Evolutionary conservation across 2,888 invertebrate species (phyloP).

Genomic region (Archaeoteleia sp.): DNA sequence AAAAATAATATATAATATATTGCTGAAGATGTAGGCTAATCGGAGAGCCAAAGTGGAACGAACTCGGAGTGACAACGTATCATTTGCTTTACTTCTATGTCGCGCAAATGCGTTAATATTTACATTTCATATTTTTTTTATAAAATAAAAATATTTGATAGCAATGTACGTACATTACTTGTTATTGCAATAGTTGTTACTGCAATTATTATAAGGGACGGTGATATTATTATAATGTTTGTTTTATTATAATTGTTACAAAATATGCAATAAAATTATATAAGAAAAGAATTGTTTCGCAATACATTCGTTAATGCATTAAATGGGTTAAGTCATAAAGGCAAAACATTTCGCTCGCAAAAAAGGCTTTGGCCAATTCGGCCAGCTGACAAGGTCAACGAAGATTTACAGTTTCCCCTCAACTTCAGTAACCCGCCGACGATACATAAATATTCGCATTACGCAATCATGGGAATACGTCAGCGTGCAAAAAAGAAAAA

Average conservation of each 20-base stretch:
- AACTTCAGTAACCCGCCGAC: constrained; percentile 13
- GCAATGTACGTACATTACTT: too few species aligned
- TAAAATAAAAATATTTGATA: too few species aligned
- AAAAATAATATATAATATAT: constrained; percentile 51
- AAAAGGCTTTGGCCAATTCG: constrained; percentile 1
- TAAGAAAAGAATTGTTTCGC: too few species aligned
- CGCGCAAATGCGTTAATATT: too few species aligned
- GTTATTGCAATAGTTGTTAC: too few species aligned
- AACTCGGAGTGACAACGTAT: constrained; percentile 33
- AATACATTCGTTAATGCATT: too few species aligned
- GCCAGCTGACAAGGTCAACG: constrained; percentile 5
- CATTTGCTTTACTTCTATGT: constrained; percentile 30
- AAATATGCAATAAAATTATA: too few species aligned
- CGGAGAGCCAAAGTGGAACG: constrained; percentile 49
- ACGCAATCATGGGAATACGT: constrained; percentile 8
- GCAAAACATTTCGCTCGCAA: background rate
- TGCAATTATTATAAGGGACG: too few species aligned
- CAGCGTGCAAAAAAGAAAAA: constrained; percentile 9
- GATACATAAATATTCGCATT: constrained; percentile 13
- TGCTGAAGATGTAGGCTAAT: constrained; percentile 55
- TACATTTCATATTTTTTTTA: too few species aligned
- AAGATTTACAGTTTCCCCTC: constrained; percentile 17
- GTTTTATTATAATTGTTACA: too few species aligned
- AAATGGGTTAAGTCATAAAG: too few species aligned
- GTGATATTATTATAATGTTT: too few species aligned